Evolutionary conservation across 2,113 vertebrate species (phyloP).

Genomic region (Meriones unguiculatus): DNA sequence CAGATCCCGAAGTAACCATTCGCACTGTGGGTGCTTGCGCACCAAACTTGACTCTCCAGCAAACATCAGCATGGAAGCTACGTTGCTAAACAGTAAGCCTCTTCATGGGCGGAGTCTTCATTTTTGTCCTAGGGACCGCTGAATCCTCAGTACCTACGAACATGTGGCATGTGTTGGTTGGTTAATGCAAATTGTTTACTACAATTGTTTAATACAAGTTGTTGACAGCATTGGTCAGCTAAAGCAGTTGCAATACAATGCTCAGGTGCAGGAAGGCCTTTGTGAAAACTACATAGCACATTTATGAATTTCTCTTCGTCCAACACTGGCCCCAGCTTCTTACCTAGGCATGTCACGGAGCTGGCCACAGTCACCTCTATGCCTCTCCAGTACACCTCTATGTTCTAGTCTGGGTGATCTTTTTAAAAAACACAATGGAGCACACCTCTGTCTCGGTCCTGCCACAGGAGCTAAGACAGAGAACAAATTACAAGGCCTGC

Average conservation of each 20-base stretch:
- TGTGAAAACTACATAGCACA: background rate
- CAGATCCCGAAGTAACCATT: background rate
- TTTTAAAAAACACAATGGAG: background rate
- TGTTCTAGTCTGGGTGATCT: background rate
- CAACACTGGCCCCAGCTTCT: background rate
- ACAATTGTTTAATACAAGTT: background rate
- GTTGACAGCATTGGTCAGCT: background rate
- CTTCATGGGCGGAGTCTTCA: background rate
- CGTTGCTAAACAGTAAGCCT: background rate
- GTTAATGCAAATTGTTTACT: background rate
- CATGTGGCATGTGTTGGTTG: background rate
- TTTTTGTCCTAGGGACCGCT: background rate
- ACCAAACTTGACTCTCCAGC: background rate
- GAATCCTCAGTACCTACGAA: background rate
- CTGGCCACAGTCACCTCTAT: background rate
- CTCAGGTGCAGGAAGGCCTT: fast-evolving
- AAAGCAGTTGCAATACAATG: background rate
- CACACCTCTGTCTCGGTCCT: background rate
- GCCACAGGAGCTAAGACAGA: background rate
- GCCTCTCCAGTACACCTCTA: background rate
- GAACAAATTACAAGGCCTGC: background rate
- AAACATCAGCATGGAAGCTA: background rate
- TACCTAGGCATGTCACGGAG: background rate
- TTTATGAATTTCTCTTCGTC: background rate
- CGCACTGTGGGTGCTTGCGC: background rate